These are phyloP conservation scores for Pangasius djambal DNA, from an alignment of 2,797 vertebrate genomes.

Conservation along the genomic window DNA sequence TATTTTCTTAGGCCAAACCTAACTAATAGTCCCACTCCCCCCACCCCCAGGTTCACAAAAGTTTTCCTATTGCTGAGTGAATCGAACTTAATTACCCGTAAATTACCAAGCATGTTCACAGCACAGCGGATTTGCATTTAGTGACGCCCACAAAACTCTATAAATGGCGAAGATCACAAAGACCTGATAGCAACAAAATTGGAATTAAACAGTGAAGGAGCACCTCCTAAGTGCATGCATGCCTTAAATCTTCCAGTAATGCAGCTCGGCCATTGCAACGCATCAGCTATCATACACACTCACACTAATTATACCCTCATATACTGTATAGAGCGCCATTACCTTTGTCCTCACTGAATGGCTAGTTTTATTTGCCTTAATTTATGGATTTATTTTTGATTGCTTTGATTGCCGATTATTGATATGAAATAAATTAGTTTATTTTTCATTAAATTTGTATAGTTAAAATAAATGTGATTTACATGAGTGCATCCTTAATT, in stretches of 20 bases:
- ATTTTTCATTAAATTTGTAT: not conserved
- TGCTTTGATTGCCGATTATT: not conserved
- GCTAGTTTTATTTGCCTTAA: not conserved
- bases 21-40: no score
- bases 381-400: not conserved
- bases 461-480: not conserved
- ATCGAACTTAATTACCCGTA: not conserved
- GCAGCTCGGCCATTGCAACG: not conserved
- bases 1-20: not conserved
- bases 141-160: not conserved
- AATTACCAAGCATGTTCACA: not conserved
- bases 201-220: not conserved
- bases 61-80: not conserved
- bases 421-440: not conserved
- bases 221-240: no score
- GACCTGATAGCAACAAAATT: not conserved
- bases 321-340: not conserved
- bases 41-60: no score
- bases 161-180: not conserved
- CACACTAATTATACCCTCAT: not conserved
- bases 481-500: not conserved
- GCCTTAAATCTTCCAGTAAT: not conserved
- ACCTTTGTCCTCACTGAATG: not conserved
- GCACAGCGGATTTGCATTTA: not conserved
- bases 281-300: not conserved